Conservation (phyloP, 2,113 vertebrate genomes). For the Cyphotilapia sp. region DNA sequence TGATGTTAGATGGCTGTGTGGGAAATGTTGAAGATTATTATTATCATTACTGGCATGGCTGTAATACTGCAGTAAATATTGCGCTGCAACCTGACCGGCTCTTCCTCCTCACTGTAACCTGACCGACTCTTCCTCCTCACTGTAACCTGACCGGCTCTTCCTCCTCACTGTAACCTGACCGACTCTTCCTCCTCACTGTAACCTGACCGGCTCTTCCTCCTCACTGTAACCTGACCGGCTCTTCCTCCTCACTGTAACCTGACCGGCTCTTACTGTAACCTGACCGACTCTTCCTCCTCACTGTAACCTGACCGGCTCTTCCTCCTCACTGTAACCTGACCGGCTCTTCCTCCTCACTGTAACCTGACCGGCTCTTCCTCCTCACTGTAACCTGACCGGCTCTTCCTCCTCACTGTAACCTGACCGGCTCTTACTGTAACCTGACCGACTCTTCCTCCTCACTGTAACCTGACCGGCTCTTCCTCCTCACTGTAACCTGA, state of each 20-base stretch:
- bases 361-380: too few relatives aligned
- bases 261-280: fast-evolving
- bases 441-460: too few relatives aligned
- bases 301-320: fast-evolving
- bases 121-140: not conserved
- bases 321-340: fast-evolving
- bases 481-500: too few relatives aligned
- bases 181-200: fast-evolving
- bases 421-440: fast-evolving
- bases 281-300: too few relatives aligned
- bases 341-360: fast-evolving
- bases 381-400: fast-evolving
- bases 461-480: fast-evolving
- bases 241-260: too few relatives aligned
- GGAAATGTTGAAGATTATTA: not conserved
- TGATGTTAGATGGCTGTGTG: not conserved
- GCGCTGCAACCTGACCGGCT: fast-evolving
- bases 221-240: fast-evolving
- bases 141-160: constrained; percentile 60
- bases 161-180: constrained; percentile 68
- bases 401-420: fast-evolving
- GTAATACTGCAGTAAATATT: not conserved
- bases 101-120: not conserved
- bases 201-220: too few relatives aligned
- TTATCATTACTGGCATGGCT: not conserved